Base-by-base conservation (phyloP, 2,113 vertebrate species). In the Cottus gobio region DNA sequence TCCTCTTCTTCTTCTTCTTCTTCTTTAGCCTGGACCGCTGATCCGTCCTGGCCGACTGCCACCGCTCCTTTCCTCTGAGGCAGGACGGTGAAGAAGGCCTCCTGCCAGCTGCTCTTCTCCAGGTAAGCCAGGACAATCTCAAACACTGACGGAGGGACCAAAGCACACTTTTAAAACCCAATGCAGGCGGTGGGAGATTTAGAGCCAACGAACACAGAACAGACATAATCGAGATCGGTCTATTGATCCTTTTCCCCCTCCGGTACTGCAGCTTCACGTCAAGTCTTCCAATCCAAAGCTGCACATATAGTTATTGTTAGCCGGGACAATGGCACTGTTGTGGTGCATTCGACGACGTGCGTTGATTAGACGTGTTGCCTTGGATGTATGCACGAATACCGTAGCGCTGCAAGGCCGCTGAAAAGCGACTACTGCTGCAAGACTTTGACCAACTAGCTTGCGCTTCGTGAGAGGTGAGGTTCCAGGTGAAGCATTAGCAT, bases 51-150 rank as follows among this genome's bases (percentile, higher is more conserved):
- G 64, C 84, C 93, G 54, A 98, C 71, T 28, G 97, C 95, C 24
- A 97, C 85, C 1, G 96, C 97, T 66, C 97, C 97, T 90, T 99
- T 99, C 76, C 98, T 94, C 24, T 95, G 97, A 26, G 98, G 98
- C 80, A 99, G 92, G 22, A 99, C 91, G 12, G 93, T 96, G 75
- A 98, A 98, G 92, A 99, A 99, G 16, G 98, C 97, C 61, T 99
- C 96, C 85, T 96, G 92, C 98, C 98, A 99, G 91, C 96, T 94
- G 85, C 89, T 93, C 84, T 96, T 98, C 84, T 99, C 96, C 90
- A 99, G 86, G 62, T 96, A 99, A 0, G 95, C 95, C 83, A 99
- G 94, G 79, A 99, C 95, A 85, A 99, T 99, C 91, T 99, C 98
- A 94, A 99, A 99, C 79, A 99, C 98, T 99, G 94, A 57, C 91